These are phyloP conservation scores for Criorhina ranunculi DNA, from an alignment of 2,888 invertebrate genomes.

Conservation along the genomic window DNA sequence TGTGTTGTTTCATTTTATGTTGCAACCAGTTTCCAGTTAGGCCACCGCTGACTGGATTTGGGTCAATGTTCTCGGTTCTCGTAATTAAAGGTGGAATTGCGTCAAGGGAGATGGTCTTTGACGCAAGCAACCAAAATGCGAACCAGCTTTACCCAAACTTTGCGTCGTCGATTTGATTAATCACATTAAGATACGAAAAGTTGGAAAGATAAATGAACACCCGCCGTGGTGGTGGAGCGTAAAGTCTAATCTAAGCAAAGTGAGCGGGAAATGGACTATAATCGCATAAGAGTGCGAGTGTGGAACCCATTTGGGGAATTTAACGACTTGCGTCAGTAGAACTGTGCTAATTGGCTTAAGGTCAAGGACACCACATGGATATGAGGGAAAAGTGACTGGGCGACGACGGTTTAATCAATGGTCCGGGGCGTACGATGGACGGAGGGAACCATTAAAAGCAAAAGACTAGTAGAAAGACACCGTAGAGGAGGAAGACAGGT, in stretches of 20 bases:
- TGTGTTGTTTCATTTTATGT: constrained; percentile 14
- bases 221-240: not conserved
- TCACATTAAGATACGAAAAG: constrained; percentile 39
- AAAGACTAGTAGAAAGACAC: too few relatives aligned
- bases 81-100: constrained; percentile 15
- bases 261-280: not conserved
- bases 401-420: too few relatives aligned
- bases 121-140: constrained; percentile 11
- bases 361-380: too few relatives aligned
- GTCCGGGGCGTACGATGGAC: too few relatives aligned
- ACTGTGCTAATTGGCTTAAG: not conserved
- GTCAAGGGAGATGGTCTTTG: constrained; percentile 24
- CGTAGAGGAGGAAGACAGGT: too few relatives aligned
- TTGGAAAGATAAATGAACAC: constrained; percentile 16
- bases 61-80: constrained; percentile 54
- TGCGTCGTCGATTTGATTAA: constrained; percentile 30
- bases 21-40: constrained; percentile 26
- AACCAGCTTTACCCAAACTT: not conserved
- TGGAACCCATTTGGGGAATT: constrained; percentile 2
- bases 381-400: not conserved
- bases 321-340: constrained; percentile 17
- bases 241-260: not conserved
- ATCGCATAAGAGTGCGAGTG: not conserved
- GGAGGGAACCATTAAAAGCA: too few relatives aligned
- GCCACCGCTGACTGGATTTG: constrained; percentile 3